Evolutionary conservation across 2,888 invertebrate species (phyloP).

Genomic region (Patella pellucida): DNA sequence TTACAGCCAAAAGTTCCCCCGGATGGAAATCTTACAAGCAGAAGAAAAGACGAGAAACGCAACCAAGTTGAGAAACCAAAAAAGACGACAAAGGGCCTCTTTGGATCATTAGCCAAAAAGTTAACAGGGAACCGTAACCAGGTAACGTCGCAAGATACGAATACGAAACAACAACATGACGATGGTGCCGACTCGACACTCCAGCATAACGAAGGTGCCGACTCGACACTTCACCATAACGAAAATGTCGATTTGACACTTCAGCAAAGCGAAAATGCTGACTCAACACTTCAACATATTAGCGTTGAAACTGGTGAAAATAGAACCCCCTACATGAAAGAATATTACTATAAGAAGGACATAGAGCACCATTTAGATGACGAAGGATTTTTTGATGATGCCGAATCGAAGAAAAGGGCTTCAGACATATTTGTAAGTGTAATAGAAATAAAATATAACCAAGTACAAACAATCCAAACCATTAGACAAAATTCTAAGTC

Average conservation of each 20-base stretch:
- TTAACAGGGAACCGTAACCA: neutral
- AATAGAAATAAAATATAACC: no score
- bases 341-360: neutral
- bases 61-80: neutral
- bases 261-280: neutral
- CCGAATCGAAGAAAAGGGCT: neutral
- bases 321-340: neutral
- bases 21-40: neutral
- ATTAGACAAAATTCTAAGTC: no score
- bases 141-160: neutral
- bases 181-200: neutral
- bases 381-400: conserved; percentile 4
- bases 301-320: neutral
- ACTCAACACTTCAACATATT: neutral
- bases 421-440: conserved; percentile 4
- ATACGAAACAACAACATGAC: neutral
- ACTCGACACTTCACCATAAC: neutral
- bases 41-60: neutral
- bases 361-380: neutral
- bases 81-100: neutral
- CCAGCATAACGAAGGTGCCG: neutral
- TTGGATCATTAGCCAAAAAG: neutral
- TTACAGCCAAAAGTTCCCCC: neutral
- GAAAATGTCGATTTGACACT: neutral
- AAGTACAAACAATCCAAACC: no score